Conservation (phyloP, 2,888 invertebrate species). For the Eristalinus sepulchralis region DNA sequence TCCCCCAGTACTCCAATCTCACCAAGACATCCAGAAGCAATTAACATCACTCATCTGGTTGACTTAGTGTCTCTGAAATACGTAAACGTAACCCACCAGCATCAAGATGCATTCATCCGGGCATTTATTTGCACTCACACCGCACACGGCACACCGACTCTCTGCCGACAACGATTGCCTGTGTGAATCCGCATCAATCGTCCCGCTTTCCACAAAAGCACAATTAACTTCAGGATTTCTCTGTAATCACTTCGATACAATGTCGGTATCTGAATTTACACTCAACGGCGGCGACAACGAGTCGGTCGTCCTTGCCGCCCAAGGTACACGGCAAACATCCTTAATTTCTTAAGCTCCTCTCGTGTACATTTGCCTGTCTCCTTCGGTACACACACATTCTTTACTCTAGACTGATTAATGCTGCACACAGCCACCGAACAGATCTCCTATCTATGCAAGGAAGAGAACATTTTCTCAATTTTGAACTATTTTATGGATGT, state of each 20-base stretch:
- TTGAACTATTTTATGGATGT: conserved; percentile 47
- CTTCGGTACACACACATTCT: conserved; percentile 30
- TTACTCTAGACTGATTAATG: conserved; percentile 48
- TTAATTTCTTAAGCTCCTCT: conserved; percentile 9
- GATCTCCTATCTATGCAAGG: neutral
- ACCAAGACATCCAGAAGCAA: neutral
- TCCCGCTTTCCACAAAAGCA: neutral
- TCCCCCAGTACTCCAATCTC: too few species aligned
- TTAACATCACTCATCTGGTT: neutral
- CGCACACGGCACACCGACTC: neutral
- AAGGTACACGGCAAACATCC: conserved; percentile 15
- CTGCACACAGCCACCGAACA: neutral
- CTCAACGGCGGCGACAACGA: neutral
- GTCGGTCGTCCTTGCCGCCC: neutral
- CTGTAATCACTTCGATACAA: neutral
- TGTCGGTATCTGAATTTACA: neutral
- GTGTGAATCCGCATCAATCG: neutral
- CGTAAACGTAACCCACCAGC: neutral
- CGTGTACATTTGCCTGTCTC: conserved; percentile 15
- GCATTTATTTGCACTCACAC: too few species aligned
- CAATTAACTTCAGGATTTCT: neutral
- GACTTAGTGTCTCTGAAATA: neutral
- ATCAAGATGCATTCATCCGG: too few species aligned
- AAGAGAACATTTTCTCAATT: conserved; percentile 38
- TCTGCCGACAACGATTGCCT: neutral